Conservation (phyloP, 1,140 invertebrate species). For the Papilio polytes region DNA sequence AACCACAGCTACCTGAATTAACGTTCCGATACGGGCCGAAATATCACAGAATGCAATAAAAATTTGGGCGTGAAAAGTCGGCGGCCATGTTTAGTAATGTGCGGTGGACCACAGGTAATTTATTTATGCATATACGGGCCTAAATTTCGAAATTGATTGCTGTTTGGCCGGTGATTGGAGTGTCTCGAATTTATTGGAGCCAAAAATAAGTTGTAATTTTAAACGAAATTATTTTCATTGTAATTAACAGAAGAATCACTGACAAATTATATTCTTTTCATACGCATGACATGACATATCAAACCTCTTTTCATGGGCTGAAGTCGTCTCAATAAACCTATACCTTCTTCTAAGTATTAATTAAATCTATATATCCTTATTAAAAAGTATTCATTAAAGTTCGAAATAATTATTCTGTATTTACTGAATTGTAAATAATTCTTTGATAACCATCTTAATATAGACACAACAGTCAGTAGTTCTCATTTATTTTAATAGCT, state of each 20-base stretch:
- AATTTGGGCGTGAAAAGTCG: slow-evolving; percentile 51
- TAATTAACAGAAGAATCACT: neutral
- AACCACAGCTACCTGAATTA: slow-evolving; percentile 73
- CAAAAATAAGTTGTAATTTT: neutral
- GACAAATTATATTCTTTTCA: too few relatives aligned
- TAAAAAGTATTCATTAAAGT: too few relatives aligned
- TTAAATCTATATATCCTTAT: too few relatives aligned
- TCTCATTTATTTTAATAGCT: slow-evolving; percentile 13
- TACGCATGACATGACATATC: too few relatives aligned
- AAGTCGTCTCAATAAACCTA: too few relatives aligned
- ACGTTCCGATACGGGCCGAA: slow-evolving; percentile 70
- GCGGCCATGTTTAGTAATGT: slow-evolving; percentile 46
- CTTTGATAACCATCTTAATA: neutral
- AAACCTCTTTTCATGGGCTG: too few relatives aligned
- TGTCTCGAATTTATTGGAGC: slow-evolving; percentile 3
- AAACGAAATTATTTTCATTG: slow-evolving; percentile 15
- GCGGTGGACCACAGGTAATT: slow-evolving; percentile 56
- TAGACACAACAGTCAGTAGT: neutral
- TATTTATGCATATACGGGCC: slow-evolving; percentile 56
- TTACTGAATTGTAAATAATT: neutral
- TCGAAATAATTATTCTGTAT: neutral
- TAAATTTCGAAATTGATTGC: slow-evolving; percentile 38
- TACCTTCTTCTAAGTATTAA: too few relatives aligned
- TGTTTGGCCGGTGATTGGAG: slow-evolving; percentile 5
- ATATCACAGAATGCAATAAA: slow-evolving; percentile 58